Percentiles rank a stretch among this genome's conserved stretches.
Conservation (phyloP, 2,113 vertebrate species). For the Gavia stellata region DNA sequence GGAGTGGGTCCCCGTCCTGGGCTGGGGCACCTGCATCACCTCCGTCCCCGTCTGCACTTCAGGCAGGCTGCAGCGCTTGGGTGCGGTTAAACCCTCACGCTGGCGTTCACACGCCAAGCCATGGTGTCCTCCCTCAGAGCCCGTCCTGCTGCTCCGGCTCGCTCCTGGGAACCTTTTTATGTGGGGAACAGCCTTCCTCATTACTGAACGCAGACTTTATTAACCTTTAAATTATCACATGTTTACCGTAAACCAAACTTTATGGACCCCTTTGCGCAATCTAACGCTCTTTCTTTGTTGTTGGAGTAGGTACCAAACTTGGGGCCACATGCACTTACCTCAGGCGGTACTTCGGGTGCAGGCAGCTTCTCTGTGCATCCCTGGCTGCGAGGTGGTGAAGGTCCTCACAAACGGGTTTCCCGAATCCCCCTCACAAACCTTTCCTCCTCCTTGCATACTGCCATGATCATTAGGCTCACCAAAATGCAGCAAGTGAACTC, state of each 20-base stretch:
- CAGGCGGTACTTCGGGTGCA: rapidly evolving
- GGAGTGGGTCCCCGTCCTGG: rapidly evolving
- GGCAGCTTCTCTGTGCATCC: background rate
- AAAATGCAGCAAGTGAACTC: background rate
- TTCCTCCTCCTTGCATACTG: background rate
- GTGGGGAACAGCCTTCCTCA: background rate
- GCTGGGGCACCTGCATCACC: background rate
- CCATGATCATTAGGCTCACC: rapidly evolving
- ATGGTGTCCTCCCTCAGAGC: background rate
- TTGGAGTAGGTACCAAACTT: background rate
- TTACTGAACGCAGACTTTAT: background rate
- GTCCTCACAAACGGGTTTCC: background rate
- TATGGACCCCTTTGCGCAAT: background rate
- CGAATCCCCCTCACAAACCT: background rate
- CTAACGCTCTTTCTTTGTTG: no score
- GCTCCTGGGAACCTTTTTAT: background rate
- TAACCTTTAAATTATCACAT: background rate
- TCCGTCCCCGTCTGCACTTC: rapidly evolving
- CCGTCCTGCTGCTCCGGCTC: background rate
- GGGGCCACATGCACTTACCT: rapidly evolving
- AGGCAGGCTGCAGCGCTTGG: background rate
- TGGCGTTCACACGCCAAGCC: rapidly evolving
- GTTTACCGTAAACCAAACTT: background rate
- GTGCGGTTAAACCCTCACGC: rapidly evolving
- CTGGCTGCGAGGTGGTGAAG: rapidly evolving